Evolutionary conservation across 2,888 invertebrate species (phyloP), one percentile per base, ranked within the genome.

Genomic region (Cistogaster globosa): DNA sequence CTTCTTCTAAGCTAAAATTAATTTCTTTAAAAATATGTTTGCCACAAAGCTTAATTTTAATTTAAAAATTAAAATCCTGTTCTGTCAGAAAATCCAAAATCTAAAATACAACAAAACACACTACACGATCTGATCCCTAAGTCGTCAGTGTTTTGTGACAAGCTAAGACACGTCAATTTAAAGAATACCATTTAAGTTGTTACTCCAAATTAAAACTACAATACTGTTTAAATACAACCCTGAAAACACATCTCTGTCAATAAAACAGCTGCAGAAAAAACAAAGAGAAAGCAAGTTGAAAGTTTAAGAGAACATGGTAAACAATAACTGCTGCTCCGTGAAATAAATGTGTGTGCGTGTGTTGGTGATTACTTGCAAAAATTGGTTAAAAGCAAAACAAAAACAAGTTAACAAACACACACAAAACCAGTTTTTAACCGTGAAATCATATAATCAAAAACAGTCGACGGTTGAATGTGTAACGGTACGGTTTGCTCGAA

Each of bases 391-490:
- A 78, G 85, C 78, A 79, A 82, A 78, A 63, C 65, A 53, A 85
- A 85, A 85, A 79, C 85, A 82, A 82, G 82, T 85, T 85, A 86
- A 83, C 80, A 80, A 65, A 51, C 68, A 77, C 74, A 83, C 68
- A 82, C 75, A 65, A 71, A 83, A 84, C 81, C 84, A 78, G 83
- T 84, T 83, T 80, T 81, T 51, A 84, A 84, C 58, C 38, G 69
- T 75, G 48, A 74, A 77, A 72, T 55, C 57, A 80, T 75, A 76
- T 78, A 71, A 78, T 63, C 69, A 82, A 79, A 74, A 76, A 60
- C 85, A 87, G 87, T 87, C 83, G 86, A 86, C 79, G 74, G 63
- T 87, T 87, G 86, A 76, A 86, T 86, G 81, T 79, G 86, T 84
- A 86, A 82, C 86, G 81, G 82, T 79, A 38, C 82, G 86, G 87